phyloP scores from a whole-genome alignment of 2,113 vertebrate genomes.

The Lagopus muta region DNA sequence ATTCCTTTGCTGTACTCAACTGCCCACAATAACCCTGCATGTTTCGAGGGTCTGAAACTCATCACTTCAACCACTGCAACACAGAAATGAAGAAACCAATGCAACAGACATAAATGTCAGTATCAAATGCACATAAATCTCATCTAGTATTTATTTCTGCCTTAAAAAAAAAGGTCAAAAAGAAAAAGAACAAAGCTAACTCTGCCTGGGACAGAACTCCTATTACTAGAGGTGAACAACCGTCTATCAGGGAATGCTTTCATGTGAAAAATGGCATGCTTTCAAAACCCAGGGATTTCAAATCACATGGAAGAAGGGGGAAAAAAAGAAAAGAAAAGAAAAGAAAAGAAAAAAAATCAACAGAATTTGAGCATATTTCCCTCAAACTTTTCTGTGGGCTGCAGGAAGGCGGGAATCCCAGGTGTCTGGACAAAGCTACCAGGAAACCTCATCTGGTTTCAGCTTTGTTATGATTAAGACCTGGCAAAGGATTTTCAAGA shows the following conservation, averaged over 20 bases:
- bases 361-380: not conserved
- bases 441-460: constrained; percentile 30
- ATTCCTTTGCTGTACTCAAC: not conserved
- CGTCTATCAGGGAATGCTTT: not conserved
- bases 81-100: not conserved
- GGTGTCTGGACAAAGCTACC: not conserved
- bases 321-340: no score
- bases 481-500: constrained; percentile 36
- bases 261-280: not conserved
- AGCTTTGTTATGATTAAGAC: constrained; percentile 32
- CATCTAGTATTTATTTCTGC: not conserved
- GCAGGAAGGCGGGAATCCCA: not conserved
- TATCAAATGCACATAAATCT: not conserved
- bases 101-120: not conserved
- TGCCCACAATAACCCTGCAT: not conserved
- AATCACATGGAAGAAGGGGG: rapidly evolving
- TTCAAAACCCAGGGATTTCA: not conserved
- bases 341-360: no score
- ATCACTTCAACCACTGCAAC: not conserved
- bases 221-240: not conserved
- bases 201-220: not conserved
- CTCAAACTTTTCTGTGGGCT: not conserved
- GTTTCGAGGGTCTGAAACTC: not conserved
- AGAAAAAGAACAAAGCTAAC: not conserved
- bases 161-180: not conserved